Base-by-base conservation (phyloP, 1,140 invertebrate genomes). In the Penaeus chinensis region DNA sequence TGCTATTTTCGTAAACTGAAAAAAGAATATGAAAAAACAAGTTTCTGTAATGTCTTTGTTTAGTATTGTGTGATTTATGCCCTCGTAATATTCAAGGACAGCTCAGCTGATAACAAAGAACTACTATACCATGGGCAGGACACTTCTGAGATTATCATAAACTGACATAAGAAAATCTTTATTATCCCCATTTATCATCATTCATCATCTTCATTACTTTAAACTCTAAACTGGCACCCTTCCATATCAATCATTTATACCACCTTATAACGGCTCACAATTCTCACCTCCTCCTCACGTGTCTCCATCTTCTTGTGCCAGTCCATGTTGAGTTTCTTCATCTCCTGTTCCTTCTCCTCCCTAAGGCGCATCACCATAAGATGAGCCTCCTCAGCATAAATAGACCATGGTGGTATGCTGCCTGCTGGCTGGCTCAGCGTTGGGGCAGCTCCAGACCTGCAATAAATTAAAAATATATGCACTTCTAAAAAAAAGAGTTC, bases 351-450 rank as follows among this genome's bases (percentile, higher is more conserved):
- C 32, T 89, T 89, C 79, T 89, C 88, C 32, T 89, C 88, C 27
- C 84, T 61, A 13, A 89, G 77, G 47, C 85, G 71, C 88, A 89
- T 89, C n/a, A 89, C 74, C 83, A 87, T 86, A 3, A 89, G 74
- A 54, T 89, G 85, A 24, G 88, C 88, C 78, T 89, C 88, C 60
- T 89, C 88, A 0, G 88, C 84, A 84, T 89, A 89, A 60, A 87
- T 83, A 20, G 86, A 87, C 86, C 86, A 87, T 27, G 86, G 86
- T 77, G 86, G 80, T 27, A 87, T 87, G 71, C 22, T 87, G 3
- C 86, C 86, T n/a, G 27, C 80, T 20, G 86, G 86, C n/a, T 87
- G 86, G 54, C 16, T 78, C 24, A 87, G 69, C 0, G 66, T 76
- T n/a, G 86, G 86, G 32, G 37, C 54, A 24, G 86, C 71, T 8